phyloP scores from a whole-genome alignment of 2,888 invertebrate species.

The Caenorhabditis sulstoni region DNA sequence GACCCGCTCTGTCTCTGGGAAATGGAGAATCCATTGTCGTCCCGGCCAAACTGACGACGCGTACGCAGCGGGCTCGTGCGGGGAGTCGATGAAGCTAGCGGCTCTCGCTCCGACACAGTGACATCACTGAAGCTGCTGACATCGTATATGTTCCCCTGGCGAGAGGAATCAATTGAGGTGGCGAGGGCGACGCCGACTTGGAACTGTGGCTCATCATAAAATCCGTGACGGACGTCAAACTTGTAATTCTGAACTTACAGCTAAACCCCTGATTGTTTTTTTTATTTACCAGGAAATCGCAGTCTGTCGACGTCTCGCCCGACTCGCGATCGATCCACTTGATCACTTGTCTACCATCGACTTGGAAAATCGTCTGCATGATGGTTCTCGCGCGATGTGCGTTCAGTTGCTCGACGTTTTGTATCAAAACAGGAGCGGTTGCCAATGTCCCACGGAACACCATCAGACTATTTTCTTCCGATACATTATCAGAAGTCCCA shows the following conservation, averaged over 20 bases:
- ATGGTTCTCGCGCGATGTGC: not conserved
- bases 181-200: not conserved
- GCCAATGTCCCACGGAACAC: no score
- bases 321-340: slow-evolving; percentile 15
- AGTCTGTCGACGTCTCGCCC: not conserved
- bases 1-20: no score
- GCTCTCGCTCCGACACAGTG: not conserved
- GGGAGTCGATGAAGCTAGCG: slow-evolving; percentile 5
- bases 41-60: not conserved
- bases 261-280: no score
- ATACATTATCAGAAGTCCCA: no score
- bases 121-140: not conserved
- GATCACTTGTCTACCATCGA: not conserved
- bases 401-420: not conserved
- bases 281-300: not conserved
- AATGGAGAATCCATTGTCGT: not conserved
- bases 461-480: no score
- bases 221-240: not conserved
- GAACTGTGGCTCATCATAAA: not conserved
- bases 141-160: not conserved
- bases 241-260: slow-evolving; percentile 6
- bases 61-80: no score
- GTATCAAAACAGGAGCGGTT: no score
- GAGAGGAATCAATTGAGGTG: not conserved
- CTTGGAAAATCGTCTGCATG: not conserved